Percentiles rank a stretch among this genome's conserved stretches.
Evolutionary conservation across 2,113 vertebrate genomes (phyloP).

Genomic region (Sylvietta virens): DNA sequence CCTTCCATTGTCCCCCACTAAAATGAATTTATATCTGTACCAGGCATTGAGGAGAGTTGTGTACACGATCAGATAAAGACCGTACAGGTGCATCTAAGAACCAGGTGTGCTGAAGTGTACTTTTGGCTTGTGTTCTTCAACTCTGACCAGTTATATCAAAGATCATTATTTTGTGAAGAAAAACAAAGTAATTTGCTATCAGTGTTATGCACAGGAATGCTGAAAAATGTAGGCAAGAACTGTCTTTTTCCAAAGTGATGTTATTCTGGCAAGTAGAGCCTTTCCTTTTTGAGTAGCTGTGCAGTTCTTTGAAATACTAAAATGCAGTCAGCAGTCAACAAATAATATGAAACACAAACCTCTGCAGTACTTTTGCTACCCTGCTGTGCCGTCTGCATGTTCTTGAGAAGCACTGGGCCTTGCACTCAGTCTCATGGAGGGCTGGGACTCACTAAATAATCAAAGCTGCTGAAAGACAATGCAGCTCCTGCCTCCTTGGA

Average conservation of each 20-base stretch:
- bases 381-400: neutral
- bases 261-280: neutral
- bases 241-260: neutral
- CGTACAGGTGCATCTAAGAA: neutral
- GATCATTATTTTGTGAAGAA: neutral
- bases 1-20: neutral
- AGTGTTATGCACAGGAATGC: neutral
- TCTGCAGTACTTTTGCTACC: slow-evolving; percentile 4
- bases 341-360: neutral
- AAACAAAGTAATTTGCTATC: neutral
- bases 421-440: neutral
- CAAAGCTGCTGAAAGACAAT: slow-evolving; percentile 62
- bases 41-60: neutral
- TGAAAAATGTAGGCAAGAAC: neutral
- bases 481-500: slow-evolving; percentile 26
- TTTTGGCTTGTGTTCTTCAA: neutral
- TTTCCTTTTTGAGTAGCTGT: neutral
- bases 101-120: neutral
- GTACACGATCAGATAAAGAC: neutral
- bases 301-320: neutral
- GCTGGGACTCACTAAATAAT: slow-evolving; percentile 47
- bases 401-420: neutral
- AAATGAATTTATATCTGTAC: neutral
- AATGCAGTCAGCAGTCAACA: slow-evolving; percentile 2
- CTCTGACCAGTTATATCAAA: neutral